Conservation (phyloP, 2,113 vertebrate species). For the Melanocharis versteri region DNA sequence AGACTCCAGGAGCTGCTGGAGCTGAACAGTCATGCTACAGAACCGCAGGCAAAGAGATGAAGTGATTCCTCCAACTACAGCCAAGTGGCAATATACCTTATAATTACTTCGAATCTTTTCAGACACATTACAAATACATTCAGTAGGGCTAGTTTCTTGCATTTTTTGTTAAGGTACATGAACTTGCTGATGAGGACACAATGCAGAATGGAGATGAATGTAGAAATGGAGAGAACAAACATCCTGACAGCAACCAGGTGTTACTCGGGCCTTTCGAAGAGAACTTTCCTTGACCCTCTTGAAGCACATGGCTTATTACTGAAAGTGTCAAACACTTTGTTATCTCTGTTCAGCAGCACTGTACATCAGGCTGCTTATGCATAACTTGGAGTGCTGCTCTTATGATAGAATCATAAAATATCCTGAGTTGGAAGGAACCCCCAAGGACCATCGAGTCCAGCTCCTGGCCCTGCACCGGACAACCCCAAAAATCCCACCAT, state of each 20-base stretch:
- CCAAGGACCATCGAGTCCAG: accelerated
- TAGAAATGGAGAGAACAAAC: background rate
- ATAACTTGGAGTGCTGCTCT: background rate
- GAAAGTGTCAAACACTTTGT: background rate
- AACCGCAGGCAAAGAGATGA: background rate
- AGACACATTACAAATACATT: background rate
- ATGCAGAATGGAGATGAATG: background rate
- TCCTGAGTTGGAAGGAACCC: background rate
- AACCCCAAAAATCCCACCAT: background rate
- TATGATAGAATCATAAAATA: background rate
- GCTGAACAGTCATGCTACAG: background rate
- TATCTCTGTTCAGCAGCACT: background rate
- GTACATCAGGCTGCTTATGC: background rate
- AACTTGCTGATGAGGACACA: background rate
- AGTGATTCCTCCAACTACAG: background rate
- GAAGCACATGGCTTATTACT: background rate
- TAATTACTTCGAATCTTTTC: background rate
- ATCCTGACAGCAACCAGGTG: background rate
- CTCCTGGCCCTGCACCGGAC: background rate
- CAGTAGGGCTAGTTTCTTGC: background rate
- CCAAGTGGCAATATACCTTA: background rate
- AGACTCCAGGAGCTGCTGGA: background rate
- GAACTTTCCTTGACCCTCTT: background rate
- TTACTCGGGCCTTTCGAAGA: background rate
- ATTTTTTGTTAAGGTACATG: background rate